Conservation (phyloP, 2,797 vertebrate genomes). For the Takifugu ocellatus region DNA sequence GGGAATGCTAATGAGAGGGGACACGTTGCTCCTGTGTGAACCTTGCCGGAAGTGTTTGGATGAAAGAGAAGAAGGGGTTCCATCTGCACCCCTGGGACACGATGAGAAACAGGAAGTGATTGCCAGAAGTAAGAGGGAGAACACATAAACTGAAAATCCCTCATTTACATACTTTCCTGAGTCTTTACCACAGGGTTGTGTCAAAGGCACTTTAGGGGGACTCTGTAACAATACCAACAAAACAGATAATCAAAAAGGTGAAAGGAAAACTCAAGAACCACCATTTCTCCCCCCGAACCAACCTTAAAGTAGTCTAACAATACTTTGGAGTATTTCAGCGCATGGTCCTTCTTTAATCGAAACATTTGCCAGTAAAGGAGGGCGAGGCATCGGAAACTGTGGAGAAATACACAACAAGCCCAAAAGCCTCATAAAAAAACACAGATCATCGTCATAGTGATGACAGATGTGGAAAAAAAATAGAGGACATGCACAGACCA, state of each 20-base stretch:
- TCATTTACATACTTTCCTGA: constrained; percentile 86
- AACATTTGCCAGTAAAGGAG: constrained; percentile 99
- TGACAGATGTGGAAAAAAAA: constrained; percentile 46
- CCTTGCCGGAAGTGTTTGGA: constrained; percentile 79
- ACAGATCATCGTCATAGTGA: constrained; percentile 12
- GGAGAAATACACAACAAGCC: no score
- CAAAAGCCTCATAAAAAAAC: constrained; percentile 11
- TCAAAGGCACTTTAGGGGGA: constrained; percentile 87
- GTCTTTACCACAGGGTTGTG: constrained; percentile 80
- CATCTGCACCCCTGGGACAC: constrained; percentile 77
- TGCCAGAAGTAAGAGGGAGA: neutral
- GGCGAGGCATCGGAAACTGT: constrained; percentile 93
- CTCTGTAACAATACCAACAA: constrained; percentile 75
- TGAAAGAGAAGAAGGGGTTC: constrained; percentile 80
- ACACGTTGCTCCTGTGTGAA: constrained; percentile 77
- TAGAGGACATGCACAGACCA: constrained; percentile 79
- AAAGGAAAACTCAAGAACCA: neutral
- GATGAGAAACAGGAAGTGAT: constrained; percentile 15
- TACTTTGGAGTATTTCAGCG: constrained; percentile 96
- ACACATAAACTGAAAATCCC: neutral
- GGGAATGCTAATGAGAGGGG: constrained; percentile 91
- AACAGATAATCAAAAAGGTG: neutral
- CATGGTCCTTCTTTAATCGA: constrained; percentile 93
- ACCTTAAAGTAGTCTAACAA: constrained; percentile 98
- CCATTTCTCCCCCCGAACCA: constrained; percentile 8